Conservation (phyloP, 23 tunicate genomes). For the Phallusia fumigata region DNA sequence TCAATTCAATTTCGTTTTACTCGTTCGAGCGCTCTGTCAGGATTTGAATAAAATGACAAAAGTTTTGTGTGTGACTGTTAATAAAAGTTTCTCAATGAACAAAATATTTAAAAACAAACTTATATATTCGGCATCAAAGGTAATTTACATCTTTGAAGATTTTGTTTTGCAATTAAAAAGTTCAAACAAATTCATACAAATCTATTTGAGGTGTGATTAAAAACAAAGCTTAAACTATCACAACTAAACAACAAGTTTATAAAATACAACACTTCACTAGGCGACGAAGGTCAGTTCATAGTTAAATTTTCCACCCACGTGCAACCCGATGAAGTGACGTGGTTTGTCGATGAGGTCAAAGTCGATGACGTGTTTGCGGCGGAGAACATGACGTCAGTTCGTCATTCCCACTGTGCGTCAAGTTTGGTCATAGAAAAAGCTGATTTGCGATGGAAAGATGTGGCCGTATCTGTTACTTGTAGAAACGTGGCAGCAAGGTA, state of each 20-base stretch:
- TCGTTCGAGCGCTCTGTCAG: no score
- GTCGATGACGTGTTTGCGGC: conserved; percentile 20
- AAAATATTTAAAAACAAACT: no score
- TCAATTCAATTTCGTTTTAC: no score
- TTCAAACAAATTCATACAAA: background rate
- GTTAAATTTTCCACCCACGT: conserved; percentile 26
- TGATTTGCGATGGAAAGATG: background rate
- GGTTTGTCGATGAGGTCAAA: conserved; percentile 40
- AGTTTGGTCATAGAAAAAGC: conserved; percentile 12
- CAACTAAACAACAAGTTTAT: no score
- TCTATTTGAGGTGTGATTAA: background rate
- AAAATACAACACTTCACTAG: conserved; percentile 13
- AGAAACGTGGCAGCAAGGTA: conserved; percentile 26
- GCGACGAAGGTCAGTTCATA: background rate
- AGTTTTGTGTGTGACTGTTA: no score
- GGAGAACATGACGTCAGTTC: background rate
- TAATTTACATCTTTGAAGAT: background rate
- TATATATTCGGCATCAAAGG: no score
- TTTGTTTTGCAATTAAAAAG: background rate
- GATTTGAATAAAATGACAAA: no score
- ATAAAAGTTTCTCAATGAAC: no score
- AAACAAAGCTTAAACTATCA: no score
- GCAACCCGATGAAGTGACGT: conserved; percentile 30
- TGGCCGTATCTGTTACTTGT: conserved; percentile 19
- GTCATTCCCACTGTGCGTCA: background rate